These are phyloP conservation scores for Pygathrix nemaeus DNA, from an alignment of 2,113 vertebrate genomes.

Conservation along the genomic window DNA sequence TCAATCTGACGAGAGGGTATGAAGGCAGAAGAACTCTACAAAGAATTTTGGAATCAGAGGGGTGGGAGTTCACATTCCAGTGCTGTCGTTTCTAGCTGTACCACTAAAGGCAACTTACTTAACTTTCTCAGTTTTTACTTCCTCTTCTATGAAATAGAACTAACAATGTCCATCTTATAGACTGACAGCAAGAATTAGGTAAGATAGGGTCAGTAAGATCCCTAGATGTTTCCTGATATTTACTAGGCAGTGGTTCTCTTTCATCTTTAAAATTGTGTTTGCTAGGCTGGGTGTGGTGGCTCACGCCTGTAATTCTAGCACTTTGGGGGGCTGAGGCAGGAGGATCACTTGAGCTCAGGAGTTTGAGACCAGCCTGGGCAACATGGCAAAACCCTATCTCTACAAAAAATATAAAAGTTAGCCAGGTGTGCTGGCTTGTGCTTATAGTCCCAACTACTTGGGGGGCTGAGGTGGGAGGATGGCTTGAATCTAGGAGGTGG, in stretches of 20 bases:
- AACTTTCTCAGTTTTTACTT: not conserved
- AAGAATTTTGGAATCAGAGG: not conserved
- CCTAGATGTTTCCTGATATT: not conserved
- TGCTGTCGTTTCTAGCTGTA: not conserved
- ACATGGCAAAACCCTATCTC: no score
- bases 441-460: no score
- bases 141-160: not conserved
- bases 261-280: not conserved
- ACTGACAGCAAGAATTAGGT: not conserved
- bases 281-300: no score
- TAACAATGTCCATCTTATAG: not conserved
- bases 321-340: no score
- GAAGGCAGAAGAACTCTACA: not conserved
- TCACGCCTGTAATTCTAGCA: no score
- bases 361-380: no score
- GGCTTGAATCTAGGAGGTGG: no score
- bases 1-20: not conserved
- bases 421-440: no score
- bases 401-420: no score
- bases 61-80: not conserved
- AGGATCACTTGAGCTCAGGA: not conserved
- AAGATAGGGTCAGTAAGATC: not conserved
- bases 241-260: not conserved
- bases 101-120: not conserved
- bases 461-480: no score